Base-by-base conservation (phyloP, 1,140 invertebrate species). In the Acyrthosiphon pisum region DNA sequence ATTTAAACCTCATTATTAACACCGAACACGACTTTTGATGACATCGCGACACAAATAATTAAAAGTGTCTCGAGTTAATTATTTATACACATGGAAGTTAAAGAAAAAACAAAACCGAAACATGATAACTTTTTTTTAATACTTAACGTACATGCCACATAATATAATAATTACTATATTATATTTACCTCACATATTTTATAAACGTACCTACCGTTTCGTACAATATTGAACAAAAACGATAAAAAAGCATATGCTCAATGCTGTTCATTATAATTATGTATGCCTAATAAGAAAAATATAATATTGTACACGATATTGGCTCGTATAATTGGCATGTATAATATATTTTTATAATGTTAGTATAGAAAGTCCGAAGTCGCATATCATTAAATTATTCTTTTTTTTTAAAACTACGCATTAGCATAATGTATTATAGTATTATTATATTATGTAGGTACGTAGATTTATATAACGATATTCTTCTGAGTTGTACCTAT, bases 381-480 rank as follows among this genome's bases (percentile, higher is more conserved):
- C 84, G 26, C 35, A 83, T 83, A 41, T 23, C 46, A 44, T 46
- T 26, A 41, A 46, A 44, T 84, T 23, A 41, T 86, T 44, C 11
- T 30, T 44, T 3, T 44, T 30, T 86, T 86, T 30, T 86, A 2
- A 26, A 46, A 46, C 44, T 86, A n/a, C 41, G 41, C 41, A 86
- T 86, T 86, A 44, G 26, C 84, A 46, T 86, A 46, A 84, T 44
- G 44, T 41, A 41, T n/a, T 86, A 86, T 44, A 30, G 4, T 26
- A 6, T 4, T 44, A 44, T 48, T 2, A 53, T 23, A 88, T 50
- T 50, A 23, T 48, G 22, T 37, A 11, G 35, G 35, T 26, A 53
- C n/a, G 9, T 48, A 89, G 87, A 89, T 89, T 53, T 89, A 88
- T 53, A 35, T 11, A 35, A 89, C 50, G 60, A 89, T 37, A 50